phyloP scores from a whole-genome alignment of 2,888 invertebrate species.

The Cyrtodaria siliqua region DNA sequence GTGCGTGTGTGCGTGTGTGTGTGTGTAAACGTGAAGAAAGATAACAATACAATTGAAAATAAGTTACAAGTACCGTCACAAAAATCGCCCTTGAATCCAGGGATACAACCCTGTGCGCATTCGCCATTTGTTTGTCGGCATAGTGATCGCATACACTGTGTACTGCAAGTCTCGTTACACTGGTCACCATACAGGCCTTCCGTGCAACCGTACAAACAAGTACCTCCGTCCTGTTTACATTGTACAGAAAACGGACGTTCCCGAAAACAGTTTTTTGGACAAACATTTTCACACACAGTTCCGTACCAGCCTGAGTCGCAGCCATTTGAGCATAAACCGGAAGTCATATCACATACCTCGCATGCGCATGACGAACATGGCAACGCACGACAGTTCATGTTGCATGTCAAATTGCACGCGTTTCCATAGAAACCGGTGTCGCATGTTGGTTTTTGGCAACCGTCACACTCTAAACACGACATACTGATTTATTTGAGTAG shows the following conservation, averaged over 20 bases:
- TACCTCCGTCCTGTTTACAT: constrained; percentile 41
- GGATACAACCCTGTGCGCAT: constrained; percentile 45
- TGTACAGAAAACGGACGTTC: neutral
- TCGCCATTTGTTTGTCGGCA: constrained; percentile 41
- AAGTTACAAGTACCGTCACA: constrained; percentile 29
- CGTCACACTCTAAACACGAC: constrained; percentile 31
- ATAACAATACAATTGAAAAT: no score
- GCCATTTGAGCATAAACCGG: constrained; percentile 50
- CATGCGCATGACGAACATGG: constrained; percentile 49
- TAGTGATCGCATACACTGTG: constrained; percentile 31
- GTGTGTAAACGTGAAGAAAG: no score
- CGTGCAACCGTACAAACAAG: constrained; percentile 42
- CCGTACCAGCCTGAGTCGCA: constrained; percentile 58
- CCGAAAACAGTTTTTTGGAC: constrained; percentile 43
- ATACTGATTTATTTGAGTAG: no score
- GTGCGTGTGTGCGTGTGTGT: no score
- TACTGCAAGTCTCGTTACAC: constrained; percentile 51
- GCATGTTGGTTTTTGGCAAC: constrained; percentile 32
- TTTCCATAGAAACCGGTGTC: constrained; percentile 34
- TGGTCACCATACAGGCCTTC: constrained; percentile 47
- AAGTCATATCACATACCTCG: constrained; percentile 34
- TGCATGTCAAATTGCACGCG: constrained; percentile 36
- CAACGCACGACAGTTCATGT: constrained; percentile 46
- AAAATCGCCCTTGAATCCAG: constrained; percentile 34
- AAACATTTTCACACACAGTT: constrained; percentile 32